phyloP scores from a whole-genome alignment of 2,113 vertebrate genomes.

The Hippolais icterina region DNA sequence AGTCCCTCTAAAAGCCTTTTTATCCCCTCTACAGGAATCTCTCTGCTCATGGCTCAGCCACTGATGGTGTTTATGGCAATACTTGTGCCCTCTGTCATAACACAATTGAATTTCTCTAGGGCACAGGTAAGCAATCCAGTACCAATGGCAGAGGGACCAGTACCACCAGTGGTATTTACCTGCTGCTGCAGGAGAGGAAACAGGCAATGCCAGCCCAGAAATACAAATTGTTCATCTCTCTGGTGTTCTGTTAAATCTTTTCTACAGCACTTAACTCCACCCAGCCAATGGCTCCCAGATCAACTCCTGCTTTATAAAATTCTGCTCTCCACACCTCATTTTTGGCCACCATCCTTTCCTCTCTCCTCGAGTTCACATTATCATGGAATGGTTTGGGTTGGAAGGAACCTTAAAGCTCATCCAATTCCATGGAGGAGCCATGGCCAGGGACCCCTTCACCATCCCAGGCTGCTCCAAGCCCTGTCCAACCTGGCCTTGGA shows the following conservation, averaged over 20 bases:
- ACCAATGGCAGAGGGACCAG: background rate
- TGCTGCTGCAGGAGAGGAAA: background rate
- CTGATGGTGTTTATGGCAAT: background rate
- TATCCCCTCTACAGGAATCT: background rate
- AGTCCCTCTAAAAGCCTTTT: background rate
- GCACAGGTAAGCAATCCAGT: background rate
- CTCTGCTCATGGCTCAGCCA: background rate
- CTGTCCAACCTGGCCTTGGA: background rate
- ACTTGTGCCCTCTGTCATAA: accelerated
- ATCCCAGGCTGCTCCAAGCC: background rate
- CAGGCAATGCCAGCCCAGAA: background rate
- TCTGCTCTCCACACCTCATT: background rate
- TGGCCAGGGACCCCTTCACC: background rate
- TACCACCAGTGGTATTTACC: background rate
- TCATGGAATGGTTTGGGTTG: background rate
- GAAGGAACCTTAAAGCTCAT: background rate
- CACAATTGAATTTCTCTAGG: background rate
- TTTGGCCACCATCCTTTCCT: background rate
- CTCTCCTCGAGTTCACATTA: accelerated
- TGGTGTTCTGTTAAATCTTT: background rate
- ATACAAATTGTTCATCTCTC: background rate
- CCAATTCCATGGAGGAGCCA: background rate
- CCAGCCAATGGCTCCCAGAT: background rate
- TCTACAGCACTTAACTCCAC: background rate
- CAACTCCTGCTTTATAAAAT: background rate